A percentile compares a stretch with the other conserved stretches of the same genome.
phyloP scores from a whole-genome alignment of 2,888 invertebrate genomes.

The Metallyticus violacea region DNA sequence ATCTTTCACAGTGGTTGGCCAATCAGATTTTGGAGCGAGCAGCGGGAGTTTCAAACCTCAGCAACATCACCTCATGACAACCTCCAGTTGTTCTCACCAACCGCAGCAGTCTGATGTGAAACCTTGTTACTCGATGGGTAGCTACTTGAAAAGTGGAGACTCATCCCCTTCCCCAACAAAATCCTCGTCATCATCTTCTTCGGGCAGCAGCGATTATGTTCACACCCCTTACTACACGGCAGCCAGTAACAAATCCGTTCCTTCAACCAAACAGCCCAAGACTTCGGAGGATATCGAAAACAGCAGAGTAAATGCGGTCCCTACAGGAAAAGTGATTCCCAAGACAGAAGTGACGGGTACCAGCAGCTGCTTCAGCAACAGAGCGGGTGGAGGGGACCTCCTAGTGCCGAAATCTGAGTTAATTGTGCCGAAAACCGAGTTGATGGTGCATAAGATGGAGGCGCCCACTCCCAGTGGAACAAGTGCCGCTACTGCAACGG shows the following conservation, averaged over 20 bases:
- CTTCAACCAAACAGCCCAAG: slow-evolving; percentile 51
- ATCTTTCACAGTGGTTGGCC: slow-evolving; percentile 39
- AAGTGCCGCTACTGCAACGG: slow-evolving; percentile 61
- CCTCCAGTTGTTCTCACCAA: slow-evolving; percentile 22
- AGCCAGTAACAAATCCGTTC: slow-evolving; percentile 31
- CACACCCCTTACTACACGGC: slow-evolving; percentile 45
- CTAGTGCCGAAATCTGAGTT: neutral
- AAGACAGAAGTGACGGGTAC: slow-evolving; percentile 45
- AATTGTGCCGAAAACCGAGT: slow-evolving; percentile 35
- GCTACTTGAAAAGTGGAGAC: slow-evolving; percentile 16
- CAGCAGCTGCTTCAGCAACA: slow-evolving; percentile 47
- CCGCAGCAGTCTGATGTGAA: slow-evolving; percentile 45
- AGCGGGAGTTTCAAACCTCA: neutral
- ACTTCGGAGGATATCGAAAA: slow-evolving; percentile 45
- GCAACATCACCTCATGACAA: slow-evolving; percentile 37
- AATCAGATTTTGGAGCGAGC: slow-evolving; percentile 41
- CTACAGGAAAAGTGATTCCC: slow-evolving; percentile 40
- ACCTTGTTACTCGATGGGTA: slow-evolving; percentile 46
- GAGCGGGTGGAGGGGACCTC: slow-evolving; percentile 8
- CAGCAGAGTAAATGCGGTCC: slow-evolving; percentile 17
- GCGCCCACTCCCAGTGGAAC: slow-evolving; percentile 44
- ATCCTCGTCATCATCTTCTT: slow-evolving; percentile 31
- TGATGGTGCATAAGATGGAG: slow-evolving; percentile 69
- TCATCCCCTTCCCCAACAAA: neutral
- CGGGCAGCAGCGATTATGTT: slow-evolving; percentile 37